Conservation (phyloP, 1,140 invertebrate genomes). For the Drosophila jambulina region DNA sequence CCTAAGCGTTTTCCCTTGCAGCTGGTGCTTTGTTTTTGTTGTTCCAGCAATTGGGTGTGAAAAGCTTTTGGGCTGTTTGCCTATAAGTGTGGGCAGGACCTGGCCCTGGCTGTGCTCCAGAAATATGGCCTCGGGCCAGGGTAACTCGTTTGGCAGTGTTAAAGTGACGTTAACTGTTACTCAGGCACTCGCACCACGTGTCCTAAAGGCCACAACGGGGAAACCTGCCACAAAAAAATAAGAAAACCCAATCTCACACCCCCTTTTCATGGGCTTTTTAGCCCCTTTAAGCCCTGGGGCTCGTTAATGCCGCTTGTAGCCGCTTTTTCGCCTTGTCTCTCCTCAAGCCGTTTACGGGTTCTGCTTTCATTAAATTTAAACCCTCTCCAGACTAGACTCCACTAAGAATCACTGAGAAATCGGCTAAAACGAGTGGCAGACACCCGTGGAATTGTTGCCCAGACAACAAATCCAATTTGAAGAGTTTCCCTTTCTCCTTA, state of each 20-base stretch:
- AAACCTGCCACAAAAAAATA: conserved; percentile 19
- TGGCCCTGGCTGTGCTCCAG: conserved; percentile 3
- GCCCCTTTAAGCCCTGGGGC: conserved; percentile 23
- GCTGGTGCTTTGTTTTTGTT: conserved; percentile 54
- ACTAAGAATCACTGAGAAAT: conserved; percentile 35
- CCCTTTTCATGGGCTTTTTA: conserved; percentile 30
- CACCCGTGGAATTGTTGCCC: conserved; percentile 45
- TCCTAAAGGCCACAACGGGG: conserved; percentile 17
- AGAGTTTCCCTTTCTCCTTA: conserved; percentile 37
- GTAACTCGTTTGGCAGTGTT: conserved; percentile 53
- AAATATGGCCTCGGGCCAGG: conserved; percentile 43
- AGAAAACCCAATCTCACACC: conserved; percentile 7
- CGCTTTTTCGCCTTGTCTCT: background rate
- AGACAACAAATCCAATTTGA: conserved; percentile 76
- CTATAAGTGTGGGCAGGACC: conserved; percentile 15
- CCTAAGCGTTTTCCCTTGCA: conserved; percentile 35
- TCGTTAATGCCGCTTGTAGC: conserved; percentile 46
- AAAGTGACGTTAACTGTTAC: conserved; percentile 80
- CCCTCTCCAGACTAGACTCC: conserved; percentile 34
- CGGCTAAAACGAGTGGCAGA: conserved; percentile 41
- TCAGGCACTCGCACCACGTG: conserved; percentile 39
- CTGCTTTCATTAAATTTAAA: conserved; percentile 75
- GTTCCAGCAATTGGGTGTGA: conserved; percentile 75
- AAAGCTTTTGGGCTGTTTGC: conserved; percentile 72
- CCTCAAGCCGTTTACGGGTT: conserved; percentile 26